Conservation (phyloP, 2,113 vertebrate species). For the Paedocypris sp. region DNA sequence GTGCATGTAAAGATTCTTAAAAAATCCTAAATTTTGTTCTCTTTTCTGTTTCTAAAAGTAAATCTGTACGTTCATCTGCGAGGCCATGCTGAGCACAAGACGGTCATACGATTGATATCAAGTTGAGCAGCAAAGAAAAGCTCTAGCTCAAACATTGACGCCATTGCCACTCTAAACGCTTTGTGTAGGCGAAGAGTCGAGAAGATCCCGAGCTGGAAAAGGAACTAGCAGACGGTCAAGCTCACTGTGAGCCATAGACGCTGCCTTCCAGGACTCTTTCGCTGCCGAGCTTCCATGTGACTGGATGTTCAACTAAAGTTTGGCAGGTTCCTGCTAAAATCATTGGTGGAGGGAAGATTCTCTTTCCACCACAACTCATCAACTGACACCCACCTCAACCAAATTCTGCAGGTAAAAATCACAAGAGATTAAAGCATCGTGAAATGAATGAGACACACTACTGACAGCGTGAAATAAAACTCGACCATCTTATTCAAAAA, state of each 20-base stretch:
- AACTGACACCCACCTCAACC: not conserved
- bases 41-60: too few species aligned
- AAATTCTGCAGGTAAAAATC: not conserved
- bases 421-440: not conserved
- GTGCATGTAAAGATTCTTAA: not conserved
- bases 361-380: not conserved
- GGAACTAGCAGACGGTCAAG: not conserved
- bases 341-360: not conserved
- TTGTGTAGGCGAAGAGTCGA: not conserved
- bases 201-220: not conserved
- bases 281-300: not conserved
- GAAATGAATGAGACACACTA: not conserved
- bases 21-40: too few species aligned
- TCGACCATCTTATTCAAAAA: conserved; percentile 1
- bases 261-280: not conserved
- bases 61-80: not conserved
- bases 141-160: conserved; percentile 14
- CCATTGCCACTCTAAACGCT: conserved; percentile 1
- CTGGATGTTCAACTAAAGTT: not conserved
- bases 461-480: not conserved
- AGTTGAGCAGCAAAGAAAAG: conserved; percentile 9
- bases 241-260: conserved; percentile 30
- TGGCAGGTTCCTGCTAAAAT: not conserved
- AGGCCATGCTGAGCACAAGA: conserved; percentile 23
- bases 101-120: conserved; percentile 8